A percentile compares a stretch with the other conserved stretches of the same genome.
Evolutionary conservation across 2,113 vertebrate genomes (phyloP).

Genomic region (Baryphthengus martii): DNA sequence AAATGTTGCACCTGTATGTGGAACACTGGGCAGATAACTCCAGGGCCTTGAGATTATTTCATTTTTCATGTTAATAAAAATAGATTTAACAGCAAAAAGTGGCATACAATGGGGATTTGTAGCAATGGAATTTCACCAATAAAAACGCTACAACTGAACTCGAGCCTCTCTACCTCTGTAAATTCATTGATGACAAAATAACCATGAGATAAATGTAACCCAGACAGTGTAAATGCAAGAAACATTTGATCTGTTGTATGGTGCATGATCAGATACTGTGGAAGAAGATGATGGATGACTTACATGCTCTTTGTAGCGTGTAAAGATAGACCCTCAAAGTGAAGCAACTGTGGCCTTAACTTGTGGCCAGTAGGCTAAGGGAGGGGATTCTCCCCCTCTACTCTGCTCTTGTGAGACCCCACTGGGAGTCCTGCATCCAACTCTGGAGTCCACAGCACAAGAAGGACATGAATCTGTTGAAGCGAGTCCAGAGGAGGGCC

Average conservation of each 20-base stretch:
- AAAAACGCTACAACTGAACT: neutral
- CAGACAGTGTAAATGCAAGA: neutral
- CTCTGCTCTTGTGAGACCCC: no score
- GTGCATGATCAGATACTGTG: neutral
- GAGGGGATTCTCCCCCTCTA: no score
- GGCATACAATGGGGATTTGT: neutral
- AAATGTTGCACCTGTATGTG: neutral
- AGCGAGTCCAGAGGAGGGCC: no score
- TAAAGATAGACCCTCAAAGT: neutral
- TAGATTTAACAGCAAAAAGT: neutral
- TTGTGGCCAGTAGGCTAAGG: no score
- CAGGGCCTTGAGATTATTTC: neutral
- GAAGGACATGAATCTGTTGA: no score
- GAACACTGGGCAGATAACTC: neutral
- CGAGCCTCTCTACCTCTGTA: neutral
- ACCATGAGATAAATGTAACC: neutral
- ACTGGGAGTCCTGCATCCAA: no score
- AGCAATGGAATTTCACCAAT: neutral
- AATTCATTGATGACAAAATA: neutral
- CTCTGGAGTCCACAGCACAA: no score
- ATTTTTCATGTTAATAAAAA: constrained; percentile 35
- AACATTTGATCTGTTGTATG: neutral
- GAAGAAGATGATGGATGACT: neutral
- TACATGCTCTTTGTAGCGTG: neutral
- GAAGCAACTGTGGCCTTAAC: neutral